Evolutionary conservation across 2,797 vertebrate species (phyloP), one percentile per base, ranked within the genome.

Genomic region (Cichlasoma orientale): DNA sequence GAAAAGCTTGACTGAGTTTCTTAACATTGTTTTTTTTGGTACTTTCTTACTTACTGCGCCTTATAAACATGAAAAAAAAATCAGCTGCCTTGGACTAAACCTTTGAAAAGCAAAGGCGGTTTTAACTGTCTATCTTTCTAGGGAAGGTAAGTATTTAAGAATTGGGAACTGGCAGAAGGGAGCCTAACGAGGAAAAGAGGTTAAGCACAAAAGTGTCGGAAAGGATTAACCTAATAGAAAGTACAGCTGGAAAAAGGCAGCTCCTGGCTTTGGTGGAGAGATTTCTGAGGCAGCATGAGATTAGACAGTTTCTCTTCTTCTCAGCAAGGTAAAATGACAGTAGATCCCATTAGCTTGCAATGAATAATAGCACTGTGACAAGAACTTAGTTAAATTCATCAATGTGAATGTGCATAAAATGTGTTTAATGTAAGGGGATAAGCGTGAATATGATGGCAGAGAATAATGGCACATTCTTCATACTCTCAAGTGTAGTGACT

Each of bases 191-290:
- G 86, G 72, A 86, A 91, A 90, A 86, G 87, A 89, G 88, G 87
- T 90, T 93, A 88, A 88, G 90, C 82, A 56, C 78, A 80, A 82
- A 88, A 82, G 88, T 92, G 88, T 91, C 89, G 86, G 81, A 87
- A 88, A 89, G 85, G 89, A 92, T 92, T 90, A 94, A 83, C 79
- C 82, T 82, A 82, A 86, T 80, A 87, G 85, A 88, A 91, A 91
- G 86, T 86, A 75, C 72, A 44, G 82, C 50, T 61, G 79, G 47
- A 77, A 88, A 85, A 91, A 80, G 75, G 74, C 82, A 73, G 86
- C 88, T 84, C 74, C 72, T 86, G 76, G 83, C 81, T 86, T 88
- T 77, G 55, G 74, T 85, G 79, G 57, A 86, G 87, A 88, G 87
- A 85, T 87, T 89, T 85, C 72, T 79, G 78, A 85, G 79, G 79